Percentiles rank a stretch among this genome's conserved stretches.
phyloP scores from a whole-genome alignment of 1,140 invertebrate genomes.

The Cotesia chilonis region DNA sequence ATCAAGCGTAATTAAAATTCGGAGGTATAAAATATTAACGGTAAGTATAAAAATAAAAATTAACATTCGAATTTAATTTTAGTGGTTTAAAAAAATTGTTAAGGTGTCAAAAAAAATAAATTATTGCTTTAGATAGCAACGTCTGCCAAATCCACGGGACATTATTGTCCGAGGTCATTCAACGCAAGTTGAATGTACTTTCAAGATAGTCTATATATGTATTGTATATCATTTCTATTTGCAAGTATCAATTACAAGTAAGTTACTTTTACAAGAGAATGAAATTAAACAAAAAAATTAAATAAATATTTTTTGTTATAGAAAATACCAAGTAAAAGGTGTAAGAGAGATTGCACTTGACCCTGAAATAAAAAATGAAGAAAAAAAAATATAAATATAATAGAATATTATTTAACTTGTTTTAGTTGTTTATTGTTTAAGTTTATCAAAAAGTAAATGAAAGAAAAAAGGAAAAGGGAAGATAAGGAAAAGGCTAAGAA shows the following conservation, averaged over 20 bases:
- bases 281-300: not conserved
- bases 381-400: not conserved
- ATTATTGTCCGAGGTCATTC: conserved; percentile 55
- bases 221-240: not conserved
- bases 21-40: too few relatives aligned
- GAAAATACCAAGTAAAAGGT: not conserved
- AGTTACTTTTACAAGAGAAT: not conserved
- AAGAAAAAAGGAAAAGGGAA: conserved; percentile 17
- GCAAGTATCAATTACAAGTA: conserved; percentile 11
- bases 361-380: not conserved
- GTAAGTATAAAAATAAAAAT: too few relatives aligned
- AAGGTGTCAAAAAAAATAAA: not conserved
- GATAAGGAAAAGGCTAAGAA: not conserved
- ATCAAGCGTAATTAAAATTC: not conserved
- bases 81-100: not conserved
- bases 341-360: not conserved
- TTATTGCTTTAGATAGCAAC: not conserved
- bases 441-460: conserved; percentile 11
- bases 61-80: too few relatives aligned
- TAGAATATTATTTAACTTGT: not conserved
- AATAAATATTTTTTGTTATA: not conserved
- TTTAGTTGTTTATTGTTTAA: not conserved
- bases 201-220: conserved; percentile 4
- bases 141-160: conserved; percentile 33
- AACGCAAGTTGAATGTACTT: conserved; percentile 50